Evolutionary conservation across 1,140 invertebrate species (phyloP), one percentile per base, ranked within the genome.

Genomic region (Diorhabda carinulata): DNA sequence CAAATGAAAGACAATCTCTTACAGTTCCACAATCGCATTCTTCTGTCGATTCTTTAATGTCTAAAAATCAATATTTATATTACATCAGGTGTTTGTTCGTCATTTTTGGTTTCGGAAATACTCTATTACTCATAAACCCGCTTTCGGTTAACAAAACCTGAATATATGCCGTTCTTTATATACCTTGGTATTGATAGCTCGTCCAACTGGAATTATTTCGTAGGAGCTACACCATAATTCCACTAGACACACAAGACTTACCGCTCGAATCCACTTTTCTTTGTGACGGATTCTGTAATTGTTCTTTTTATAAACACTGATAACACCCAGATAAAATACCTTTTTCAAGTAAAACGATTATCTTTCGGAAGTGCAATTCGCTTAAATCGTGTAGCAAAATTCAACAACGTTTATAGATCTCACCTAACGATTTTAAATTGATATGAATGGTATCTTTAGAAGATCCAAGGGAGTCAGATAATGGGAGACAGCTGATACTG

Each of bases 1-100:
- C 76, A 40, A 57, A 69, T 44, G 57, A 8, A 4, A 66, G 7
- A 67, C 76, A 77, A 40, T 74, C 61, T 43, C 68, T 57, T 5
- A 59, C 69, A 7, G 71, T 57, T 9, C 76, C 76, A 69, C 76
- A 77, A 65, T 77, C 76, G 45, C 76, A 77, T 56, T 76, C 70
- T 65, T 77, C 76, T 4, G 62, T 66, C 25, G 64, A n/a, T 40
- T 77, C 76, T 3, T 73, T 57, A 9, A 76, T 68, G 57, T 69
- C 75, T 77, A 40, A 45, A 68, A 71, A 4, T 43, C 57, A 69
- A 61, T 64, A 8, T 44, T 4, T 25, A 25, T 25, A 25, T 2
- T 10, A 10, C 6, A 61, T 6, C 3, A 6, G 7, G 3, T 44
- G 5, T 25, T 7, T 43, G 8, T n/a, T 2, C 41, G 47, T 45